A percentile compares a stretch with the other conserved stretches of the same genome.
phyloP scores from a whole-genome alignment of 2,113 vertebrate species.

The Mustelus asterias region DNA sequence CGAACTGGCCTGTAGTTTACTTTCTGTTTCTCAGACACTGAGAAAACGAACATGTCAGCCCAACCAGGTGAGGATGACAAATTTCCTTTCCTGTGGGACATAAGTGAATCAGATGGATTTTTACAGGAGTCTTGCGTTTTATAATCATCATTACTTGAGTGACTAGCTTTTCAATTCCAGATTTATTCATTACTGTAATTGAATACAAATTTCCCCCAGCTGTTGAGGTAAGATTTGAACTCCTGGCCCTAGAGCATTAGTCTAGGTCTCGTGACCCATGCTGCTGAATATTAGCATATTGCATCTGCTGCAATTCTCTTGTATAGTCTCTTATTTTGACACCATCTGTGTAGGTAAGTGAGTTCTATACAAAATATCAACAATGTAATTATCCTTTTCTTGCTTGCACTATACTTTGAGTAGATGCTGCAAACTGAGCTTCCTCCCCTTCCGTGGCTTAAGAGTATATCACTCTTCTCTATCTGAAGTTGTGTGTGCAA shows the following conservation, averaged over 20 bases:
- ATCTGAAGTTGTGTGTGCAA: too few relatives aligned
- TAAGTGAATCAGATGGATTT: not conserved
- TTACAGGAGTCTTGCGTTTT: not conserved
- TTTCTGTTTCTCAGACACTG: too few relatives aligned
- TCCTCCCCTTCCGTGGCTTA: not conserved
- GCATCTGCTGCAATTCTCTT: not conserved
- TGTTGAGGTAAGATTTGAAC: not conserved
- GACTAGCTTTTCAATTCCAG: not conserved
- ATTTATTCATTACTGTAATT: not conserved
- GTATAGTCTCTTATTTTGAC: not conserved
- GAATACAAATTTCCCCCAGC: not conserved
- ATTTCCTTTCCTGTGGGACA: not conserved
- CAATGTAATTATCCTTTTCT: not conserved
- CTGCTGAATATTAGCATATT: too few relatives aligned
- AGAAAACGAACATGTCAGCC: not conserved
- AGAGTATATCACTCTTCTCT: too few relatives aligned
- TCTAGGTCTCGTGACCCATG: not conserved
- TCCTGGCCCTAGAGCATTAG: not conserved
- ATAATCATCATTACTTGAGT: not conserved
- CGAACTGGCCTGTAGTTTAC: too few relatives aligned
- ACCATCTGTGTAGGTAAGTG: not conserved
- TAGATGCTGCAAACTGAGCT: not conserved
- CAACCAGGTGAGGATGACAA: not conserved
- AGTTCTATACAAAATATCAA: not conserved
- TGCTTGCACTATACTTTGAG: not conserved